These are phyloP conservation scores for Epinephelus awoara DNA, from an alignment of 2,797 vertebrate genomes.

Conservation along the genomic window DNA sequence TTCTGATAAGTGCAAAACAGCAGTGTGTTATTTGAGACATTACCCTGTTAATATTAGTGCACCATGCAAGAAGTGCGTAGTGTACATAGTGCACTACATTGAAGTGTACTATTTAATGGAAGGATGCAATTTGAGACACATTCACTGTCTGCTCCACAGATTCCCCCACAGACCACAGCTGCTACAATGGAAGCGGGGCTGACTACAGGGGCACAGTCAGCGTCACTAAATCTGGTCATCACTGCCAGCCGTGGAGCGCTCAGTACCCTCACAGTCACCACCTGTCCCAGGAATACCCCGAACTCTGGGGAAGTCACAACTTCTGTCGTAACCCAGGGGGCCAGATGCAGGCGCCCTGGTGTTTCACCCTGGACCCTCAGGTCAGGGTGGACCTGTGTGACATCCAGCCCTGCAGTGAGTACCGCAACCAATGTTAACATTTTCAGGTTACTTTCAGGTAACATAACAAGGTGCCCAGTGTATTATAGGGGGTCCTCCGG, in stretches of 20 bases:
- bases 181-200: conserved; percentile 94
- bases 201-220: conserved; percentile 93
- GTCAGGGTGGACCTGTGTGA: conserved; percentile 95
- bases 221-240: conserved; percentile 91
- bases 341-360: conserved; percentile 97
- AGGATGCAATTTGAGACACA: too few species aligned
- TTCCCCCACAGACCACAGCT: conserved; percentile 90
- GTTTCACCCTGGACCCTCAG: conserved; percentile 95
- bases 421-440: neutral
- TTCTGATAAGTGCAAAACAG: too few species aligned
- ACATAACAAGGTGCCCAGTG: too few species aligned
- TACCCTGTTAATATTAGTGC: too few species aligned
- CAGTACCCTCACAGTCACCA: conserved; percentile 94
- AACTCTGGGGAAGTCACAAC: conserved; percentile 93
- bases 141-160: conserved; percentile 66
- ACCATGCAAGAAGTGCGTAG: too few species aligned
- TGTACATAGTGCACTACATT: too few species aligned
- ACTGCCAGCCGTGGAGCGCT: conserved; percentile 92
- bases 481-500: too few species aligned
- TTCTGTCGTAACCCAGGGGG: conserved; percentile 97
- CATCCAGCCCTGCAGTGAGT: conserved; percentile 95
- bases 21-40: too few species aligned
- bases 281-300: conserved; percentile 89
- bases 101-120: too few species aligned
- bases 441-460: neutral